Conservation (phyloP, 1,140 invertebrate genomes). For the Meteorus sp. region DNA sequence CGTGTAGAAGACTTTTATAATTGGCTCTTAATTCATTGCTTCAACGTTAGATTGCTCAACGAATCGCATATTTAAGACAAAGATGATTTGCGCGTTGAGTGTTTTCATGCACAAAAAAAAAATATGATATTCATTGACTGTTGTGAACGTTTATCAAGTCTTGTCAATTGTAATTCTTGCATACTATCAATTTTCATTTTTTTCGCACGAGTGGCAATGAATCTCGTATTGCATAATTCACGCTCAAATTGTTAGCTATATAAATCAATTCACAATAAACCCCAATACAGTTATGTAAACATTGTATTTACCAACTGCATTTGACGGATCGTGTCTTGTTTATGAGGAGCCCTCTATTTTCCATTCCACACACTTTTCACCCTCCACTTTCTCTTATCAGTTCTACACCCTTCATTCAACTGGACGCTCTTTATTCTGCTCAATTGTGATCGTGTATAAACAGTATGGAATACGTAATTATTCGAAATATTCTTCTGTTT, state of each 20-base stretch:
- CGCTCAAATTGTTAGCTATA: conserved; percentile 18
- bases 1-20: conserved; percentile 27
- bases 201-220: too few species aligned
- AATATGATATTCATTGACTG: too few species aligned
- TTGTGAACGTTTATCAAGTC: too few species aligned
- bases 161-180: too few species aligned
- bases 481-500: too few species aligned
- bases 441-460: too few species aligned
- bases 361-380: neutral
- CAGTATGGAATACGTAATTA: too few species aligned
- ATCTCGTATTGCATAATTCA: conserved; percentile 23
- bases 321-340: conserved; percentile 43
- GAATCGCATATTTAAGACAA: conserved; percentile 22
- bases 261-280: conserved; percentile 26
- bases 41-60: conserved; percentile 26
- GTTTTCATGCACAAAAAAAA: too few species aligned
- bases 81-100: too few species aligned
- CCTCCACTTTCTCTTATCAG: conserved; percentile 6
- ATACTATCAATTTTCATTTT: too few species aligned
- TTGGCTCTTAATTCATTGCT: conserved; percentile 42
- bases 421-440: neutral
- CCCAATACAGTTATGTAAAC: conserved; percentile 41
- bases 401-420: neutral
- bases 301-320: conserved; percentile 35
- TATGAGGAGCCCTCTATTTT: conserved; percentile 34